Conservation (phyloP, 2,888 invertebrate species). For the Protodeltote pygarga region DNA sequence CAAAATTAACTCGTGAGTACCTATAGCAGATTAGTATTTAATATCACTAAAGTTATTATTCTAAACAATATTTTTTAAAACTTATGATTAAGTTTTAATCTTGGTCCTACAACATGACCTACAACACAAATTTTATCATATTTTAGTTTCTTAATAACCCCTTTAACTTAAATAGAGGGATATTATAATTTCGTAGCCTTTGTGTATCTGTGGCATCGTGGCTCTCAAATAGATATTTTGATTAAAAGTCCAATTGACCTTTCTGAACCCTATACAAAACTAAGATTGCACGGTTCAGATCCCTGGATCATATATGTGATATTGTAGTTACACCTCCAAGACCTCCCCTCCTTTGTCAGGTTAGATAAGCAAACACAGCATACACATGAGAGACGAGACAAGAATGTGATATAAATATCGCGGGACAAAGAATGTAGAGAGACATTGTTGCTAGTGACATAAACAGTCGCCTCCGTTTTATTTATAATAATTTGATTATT, state of each 20-base stretch:
- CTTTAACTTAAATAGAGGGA: too few relatives aligned
- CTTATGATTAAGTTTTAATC: too few relatives aligned
- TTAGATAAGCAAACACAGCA: slow-evolving; percentile 3
- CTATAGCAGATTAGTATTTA: too few relatives aligned
- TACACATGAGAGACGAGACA: neutral
- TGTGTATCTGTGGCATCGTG: too few relatives aligned
- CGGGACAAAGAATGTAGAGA: slow-evolving; percentile 9
- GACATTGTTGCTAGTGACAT: slow-evolving; percentile 6
- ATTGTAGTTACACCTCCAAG: neutral
- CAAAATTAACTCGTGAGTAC: too few relatives aligned
- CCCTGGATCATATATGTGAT: neutral
- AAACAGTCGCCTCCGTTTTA: slow-evolving; percentile 22
- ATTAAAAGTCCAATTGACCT: neutral
- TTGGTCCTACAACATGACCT: too few relatives aligned
- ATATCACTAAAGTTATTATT: too few relatives aligned
- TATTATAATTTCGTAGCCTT: too few relatives aligned
- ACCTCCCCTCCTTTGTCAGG: neutral
- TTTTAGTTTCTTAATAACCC: too few relatives aligned
- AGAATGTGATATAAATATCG: slow-evolving; percentile 5
- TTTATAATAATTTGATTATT: slow-evolving; percentile 47
- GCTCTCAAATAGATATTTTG: neutral
- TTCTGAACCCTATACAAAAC: neutral
- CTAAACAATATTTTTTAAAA: too few relatives aligned
- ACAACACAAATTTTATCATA: too few relatives aligned
- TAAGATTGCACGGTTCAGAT: neutral